Evolutionary conservation across 2,888 invertebrate species (phyloP), one percentile per base, ranked within the genome.

Genomic region (Villa cingulata): DNA sequence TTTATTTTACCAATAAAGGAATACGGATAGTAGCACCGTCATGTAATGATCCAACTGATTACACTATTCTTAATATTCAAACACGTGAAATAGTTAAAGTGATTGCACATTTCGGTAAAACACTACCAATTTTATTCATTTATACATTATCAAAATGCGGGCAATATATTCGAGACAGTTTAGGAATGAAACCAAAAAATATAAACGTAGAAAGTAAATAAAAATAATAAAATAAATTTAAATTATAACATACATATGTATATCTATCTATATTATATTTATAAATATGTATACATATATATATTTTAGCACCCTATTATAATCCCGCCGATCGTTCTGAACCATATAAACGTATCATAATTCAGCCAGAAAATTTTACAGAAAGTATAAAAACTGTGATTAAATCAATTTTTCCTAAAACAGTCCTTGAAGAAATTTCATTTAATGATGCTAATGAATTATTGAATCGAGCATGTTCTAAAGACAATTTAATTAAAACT

Each of bases 371-470:
- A 51, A 65, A 66, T 37, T 73, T 88, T 51, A 63, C 73, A 1
- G 83, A 84, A 15, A 81, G 84, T 43, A 74, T 78, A 2, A 82
- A 78, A 63, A 59, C 66, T 10, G 73, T 76, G 46, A 71, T 89
- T 41, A 81, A 81, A 62, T 64, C 70, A 10, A 74, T 86, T 55
- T 86, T 81, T 66, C 58, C 65, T 1, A 59, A 59, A 38, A 72
- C 71, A 59, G 70, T 77, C 18, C 69, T 84, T 57, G 81, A 81
- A 57, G 88, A 89, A 63, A 71, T 91, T 43, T 80, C 72, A 51
- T 69, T 76, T 27, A 76, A 77, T 54, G 86, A 88, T 70, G 89
- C 89, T 1, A 86, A 88, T 65, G 83, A 85, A 55, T 81, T 90
- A 54, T 71, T 90, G 52, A 76, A 87, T 5, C 77, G 81, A 57